phyloP scores from a whole-genome alignment of 2,113 vertebrate species.

The Rynchops niger region DNA sequence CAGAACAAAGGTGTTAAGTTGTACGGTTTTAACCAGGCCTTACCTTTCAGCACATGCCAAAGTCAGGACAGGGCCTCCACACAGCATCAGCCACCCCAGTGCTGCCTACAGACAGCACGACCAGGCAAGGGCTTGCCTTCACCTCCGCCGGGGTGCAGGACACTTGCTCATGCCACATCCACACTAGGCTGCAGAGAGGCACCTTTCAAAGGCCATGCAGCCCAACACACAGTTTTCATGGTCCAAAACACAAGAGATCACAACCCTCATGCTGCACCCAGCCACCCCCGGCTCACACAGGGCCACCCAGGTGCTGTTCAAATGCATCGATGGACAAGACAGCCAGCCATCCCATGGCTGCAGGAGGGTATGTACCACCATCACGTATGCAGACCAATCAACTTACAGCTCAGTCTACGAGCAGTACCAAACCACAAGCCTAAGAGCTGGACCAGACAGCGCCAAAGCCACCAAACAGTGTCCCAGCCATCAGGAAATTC shows the following conservation, averaged over 20 bases:
- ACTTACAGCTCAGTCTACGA: neutral
- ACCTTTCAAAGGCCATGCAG: neutral
- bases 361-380: fast-evolving
- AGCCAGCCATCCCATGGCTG: neutral
- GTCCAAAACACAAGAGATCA: neutral
- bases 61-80: neutral
- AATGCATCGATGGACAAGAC: neutral
- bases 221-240: neutral
- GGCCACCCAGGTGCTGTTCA: neutral
- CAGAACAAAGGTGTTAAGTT: neutral
- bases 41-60: neutral
- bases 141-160: neutral
- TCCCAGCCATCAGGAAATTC: neutral
- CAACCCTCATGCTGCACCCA: neutral
- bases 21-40: neutral
- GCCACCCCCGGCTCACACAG: neutral
- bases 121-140: neutral
- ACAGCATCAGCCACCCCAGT: neutral
- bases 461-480: neutral
- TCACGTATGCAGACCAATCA: fast-evolving
- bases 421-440: neutral
- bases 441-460: neutral
- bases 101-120: fast-evolving
- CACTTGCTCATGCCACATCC: neutral
- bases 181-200: neutral